Evolutionary conservation across 2,888 invertebrate genomes (phyloP).

Genomic region (Globia sparganii): DNA sequence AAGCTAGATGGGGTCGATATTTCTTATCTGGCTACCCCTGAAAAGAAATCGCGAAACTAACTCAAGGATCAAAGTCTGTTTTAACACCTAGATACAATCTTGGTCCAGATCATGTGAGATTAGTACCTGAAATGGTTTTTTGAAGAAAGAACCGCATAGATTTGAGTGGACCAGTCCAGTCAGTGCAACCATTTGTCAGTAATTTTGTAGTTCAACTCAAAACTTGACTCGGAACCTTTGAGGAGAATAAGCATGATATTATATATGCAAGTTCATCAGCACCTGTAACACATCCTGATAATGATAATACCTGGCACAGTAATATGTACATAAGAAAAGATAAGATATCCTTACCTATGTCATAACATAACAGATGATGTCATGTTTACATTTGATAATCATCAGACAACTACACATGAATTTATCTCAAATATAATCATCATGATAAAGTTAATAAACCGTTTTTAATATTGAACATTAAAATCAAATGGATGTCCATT

Average conservation of each 20-base stretch:
- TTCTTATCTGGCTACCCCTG: no score
- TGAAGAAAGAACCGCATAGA: neutral
- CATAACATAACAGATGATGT: constrained; percentile 44
- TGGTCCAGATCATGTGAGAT: no score
- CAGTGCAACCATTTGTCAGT: no score
- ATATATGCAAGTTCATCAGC: constrained; percentile 10
- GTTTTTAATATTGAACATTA: constrained; percentile 25
- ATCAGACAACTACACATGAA: constrained; percentile 15
- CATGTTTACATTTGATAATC: constrained; percentile 44
- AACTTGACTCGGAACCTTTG: neutral
- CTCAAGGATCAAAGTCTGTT: neutral
- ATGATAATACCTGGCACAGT: neutral
- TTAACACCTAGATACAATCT: no score
- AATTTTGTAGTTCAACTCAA: neutral
- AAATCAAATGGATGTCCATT: no score
- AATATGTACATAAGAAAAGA: constrained; percentile 33
- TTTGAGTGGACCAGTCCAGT: no score
- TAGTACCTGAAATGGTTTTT: neutral
- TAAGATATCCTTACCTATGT: constrained; percentile 25
- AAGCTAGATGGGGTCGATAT: no score
- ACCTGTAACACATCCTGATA: constrained; percentile 19
- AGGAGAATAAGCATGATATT: neutral
- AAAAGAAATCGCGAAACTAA: neutral
- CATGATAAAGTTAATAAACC: constrained; percentile 25
- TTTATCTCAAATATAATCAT: constrained; percentile 36